These are phyloP conservation scores for Orientallactaga bullata DNA, from an alignment of 2,113 vertebrate species.

Conservation along the genomic window DNA sequence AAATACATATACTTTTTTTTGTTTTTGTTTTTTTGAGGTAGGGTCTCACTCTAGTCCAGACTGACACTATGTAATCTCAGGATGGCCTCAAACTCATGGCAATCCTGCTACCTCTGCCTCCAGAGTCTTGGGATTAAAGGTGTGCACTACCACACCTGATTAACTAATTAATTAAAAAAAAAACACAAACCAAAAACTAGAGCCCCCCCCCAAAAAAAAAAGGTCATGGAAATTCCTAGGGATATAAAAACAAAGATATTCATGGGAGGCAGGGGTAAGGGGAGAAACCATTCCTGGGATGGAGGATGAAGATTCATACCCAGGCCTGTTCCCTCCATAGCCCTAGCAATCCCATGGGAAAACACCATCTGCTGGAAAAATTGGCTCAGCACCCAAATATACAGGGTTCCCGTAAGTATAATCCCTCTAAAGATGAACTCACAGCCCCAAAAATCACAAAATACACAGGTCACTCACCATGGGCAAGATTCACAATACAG, in stretches of 20 bases:
- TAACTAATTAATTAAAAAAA: too few species aligned
- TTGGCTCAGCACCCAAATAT: not conserved
- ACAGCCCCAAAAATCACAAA: not conserved
- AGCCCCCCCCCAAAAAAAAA: not conserved
- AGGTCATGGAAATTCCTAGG: not conserved
- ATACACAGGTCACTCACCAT: not conserved
- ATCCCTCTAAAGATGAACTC: not conserved
- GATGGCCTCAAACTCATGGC: too few species aligned
- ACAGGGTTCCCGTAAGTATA: not conserved
- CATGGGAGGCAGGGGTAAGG: not conserved
- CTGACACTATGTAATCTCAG: too few species aligned
- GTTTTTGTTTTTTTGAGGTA: too few species aligned
- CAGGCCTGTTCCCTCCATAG: too few species aligned
- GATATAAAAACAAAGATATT: not conserved
- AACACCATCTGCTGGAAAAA: not conserved
- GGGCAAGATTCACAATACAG: not conserved
- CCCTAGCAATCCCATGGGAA: not conserved
- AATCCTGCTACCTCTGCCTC: too few species aligned
- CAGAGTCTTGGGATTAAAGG: too few species aligned
- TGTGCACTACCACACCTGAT: too few species aligned
- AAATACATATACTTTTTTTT: too few species aligned
- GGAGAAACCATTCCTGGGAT: not conserved
- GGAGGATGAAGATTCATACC: too few species aligned
- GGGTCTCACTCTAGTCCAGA: too few species aligned
- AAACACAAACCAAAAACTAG: not conserved